These are phyloP conservation scores for Isichthys henryi DNA, from an alignment of 2,113 vertebrate species.

Conservation along the genomic window DNA sequence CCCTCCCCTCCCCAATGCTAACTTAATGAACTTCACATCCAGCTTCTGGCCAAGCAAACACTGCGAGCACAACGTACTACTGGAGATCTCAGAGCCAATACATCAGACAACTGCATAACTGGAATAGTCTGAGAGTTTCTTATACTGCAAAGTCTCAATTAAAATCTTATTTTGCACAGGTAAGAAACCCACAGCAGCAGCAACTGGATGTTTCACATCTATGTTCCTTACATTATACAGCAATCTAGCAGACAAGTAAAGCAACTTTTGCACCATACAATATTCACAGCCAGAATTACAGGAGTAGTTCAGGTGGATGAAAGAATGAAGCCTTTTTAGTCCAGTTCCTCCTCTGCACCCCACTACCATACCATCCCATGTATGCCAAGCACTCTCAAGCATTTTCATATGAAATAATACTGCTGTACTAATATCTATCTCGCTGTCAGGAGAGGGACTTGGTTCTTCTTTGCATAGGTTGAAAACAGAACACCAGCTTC, in stretches of 20 bases:
- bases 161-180: neutral
- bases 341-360: neutral
- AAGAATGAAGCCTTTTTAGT: neutral
- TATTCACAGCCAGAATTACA: neutral
- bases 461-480: neutral
- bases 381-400: neutral
- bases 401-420: neutral
- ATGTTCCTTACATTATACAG: neutral
- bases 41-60: neutral
- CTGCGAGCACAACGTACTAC: neutral
- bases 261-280: neutral
- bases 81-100: neutral
- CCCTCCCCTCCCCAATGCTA: slow-evolving; percentile 1
- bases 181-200: neutral
- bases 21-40: slow-evolving; percentile 8
- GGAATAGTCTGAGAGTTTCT: neutral
- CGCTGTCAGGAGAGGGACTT: neutral
- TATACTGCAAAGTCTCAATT: neutral
- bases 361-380: neutral
- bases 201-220: neutral
- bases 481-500: neutral
- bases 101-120: neutral
- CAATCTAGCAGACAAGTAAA: neutral
- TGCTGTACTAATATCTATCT: neutral
- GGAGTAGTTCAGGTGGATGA: neutral